Evolutionary conservation across 2,113 vertebrate species (phyloP).

Genomic region (Gavialis gangeticus): DNA sequence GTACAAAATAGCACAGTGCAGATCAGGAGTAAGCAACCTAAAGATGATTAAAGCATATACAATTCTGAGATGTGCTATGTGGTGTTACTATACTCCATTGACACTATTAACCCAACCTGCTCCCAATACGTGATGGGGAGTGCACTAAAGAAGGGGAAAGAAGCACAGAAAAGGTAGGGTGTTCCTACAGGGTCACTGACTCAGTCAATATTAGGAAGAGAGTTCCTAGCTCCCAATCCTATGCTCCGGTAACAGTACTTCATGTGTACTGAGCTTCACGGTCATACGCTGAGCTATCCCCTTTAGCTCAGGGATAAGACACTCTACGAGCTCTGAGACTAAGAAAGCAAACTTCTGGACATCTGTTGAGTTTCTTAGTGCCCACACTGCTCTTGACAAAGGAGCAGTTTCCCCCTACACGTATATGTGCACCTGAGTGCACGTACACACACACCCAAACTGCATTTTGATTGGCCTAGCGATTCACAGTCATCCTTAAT

Average conservation of each 20-base stretch:
- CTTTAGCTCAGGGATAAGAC: fast-evolving
- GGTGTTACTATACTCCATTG: too few species aligned
- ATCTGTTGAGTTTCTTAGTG: neutral
- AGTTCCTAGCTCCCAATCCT: neutral
- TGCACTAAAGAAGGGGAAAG: neutral
- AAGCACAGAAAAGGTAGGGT: neutral
- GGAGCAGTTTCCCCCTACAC: neutral
- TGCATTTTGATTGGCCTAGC: neutral
- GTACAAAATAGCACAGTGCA: too few species aligned
- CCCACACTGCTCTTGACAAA: neutral
- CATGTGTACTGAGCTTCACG: neutral
- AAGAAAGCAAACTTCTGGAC: neutral
- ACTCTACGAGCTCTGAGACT: neutral
- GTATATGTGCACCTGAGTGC: neutral
- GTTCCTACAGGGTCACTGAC: neutral
- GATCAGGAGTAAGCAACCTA: too few species aligned
- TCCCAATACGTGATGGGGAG: too few species aligned
- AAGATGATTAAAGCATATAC: too few species aligned
- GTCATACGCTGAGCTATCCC: fast-evolving
- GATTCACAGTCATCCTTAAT: neutral
- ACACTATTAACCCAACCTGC: too few species aligned
- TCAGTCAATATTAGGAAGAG: neutral
- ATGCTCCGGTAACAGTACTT: neutral
- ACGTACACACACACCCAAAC: neutral
- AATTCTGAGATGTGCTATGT: too few species aligned